phyloP scores from a whole-genome alignment of 2,888 invertebrate genomes.

The Trichogramma evanescens region DNA sequence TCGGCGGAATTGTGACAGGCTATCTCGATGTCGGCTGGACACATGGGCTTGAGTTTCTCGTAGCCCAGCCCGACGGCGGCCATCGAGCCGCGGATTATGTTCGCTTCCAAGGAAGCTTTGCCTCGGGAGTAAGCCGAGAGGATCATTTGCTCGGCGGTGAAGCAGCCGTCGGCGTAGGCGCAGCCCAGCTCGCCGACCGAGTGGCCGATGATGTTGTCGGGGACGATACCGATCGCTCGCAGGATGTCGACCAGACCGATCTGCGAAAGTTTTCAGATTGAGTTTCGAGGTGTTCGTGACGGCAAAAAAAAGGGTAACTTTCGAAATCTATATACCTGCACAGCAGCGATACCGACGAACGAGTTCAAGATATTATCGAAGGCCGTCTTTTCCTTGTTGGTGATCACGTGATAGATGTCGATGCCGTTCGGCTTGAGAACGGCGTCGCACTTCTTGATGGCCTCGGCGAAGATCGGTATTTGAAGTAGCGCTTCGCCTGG shows the following conservation, averaged over 20 bases:
- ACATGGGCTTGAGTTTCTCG: conserved; percentile 56
- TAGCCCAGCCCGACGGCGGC: conserved; percentile 73
- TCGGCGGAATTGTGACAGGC: conserved; percentile 84
- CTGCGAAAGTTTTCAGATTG: conserved; percentile 29
- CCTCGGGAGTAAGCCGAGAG: conserved; percentile 38
- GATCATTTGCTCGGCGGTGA: conserved; percentile 54
- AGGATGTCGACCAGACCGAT: conserved; percentile 64
- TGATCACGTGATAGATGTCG: conserved; percentile 57
- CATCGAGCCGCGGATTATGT: conserved; percentile 68
- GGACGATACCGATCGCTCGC: conserved; percentile 53
- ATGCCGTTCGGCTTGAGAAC: conserved; percentile 56
- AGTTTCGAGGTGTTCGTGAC: neutral
- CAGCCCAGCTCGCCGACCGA: conserved; percentile 93
- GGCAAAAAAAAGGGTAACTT: neutral
- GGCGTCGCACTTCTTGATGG: conserved; percentile 56
- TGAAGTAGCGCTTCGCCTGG: conserved; percentile 63
- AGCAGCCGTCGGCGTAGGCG: conserved; percentile 88
- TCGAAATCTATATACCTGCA: conserved; percentile 45
- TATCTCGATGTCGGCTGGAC: conserved; percentile 71
- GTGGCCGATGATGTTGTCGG: conserved; percentile 79
- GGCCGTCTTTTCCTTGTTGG: conserved; percentile 52
- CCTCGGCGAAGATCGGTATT: conserved; percentile 60
- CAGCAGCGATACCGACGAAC: conserved; percentile 67
- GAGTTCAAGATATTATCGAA: conserved; percentile 63
- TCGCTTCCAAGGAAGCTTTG: conserved; percentile 34